These are phyloP conservation scores for Serranochromis macrocephalus DNA, from an alignment of 2,113 vertebrate genomes.

Conservation along the genomic window DNA sequence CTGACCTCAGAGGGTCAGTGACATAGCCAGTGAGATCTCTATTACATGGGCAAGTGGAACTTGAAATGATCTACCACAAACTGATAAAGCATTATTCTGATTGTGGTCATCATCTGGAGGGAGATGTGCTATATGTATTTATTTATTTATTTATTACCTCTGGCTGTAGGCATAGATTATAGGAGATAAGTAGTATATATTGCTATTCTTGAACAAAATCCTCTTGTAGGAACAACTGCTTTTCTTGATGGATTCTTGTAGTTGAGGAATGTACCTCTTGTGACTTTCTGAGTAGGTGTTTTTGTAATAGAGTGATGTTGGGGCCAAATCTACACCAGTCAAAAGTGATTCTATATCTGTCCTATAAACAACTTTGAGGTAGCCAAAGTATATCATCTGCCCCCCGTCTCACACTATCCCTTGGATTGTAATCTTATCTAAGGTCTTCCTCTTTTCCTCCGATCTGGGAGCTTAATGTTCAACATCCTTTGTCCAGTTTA, in stretches of 20 bases:
- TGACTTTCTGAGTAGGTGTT: background rate
- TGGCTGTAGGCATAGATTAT: background rate
- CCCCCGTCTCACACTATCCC: background rate
- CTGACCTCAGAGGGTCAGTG: slow-evolving; percentile 51
- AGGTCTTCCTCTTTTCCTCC: background rate
- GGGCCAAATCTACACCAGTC: background rate
- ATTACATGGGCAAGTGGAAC: background rate
- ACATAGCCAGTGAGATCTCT: background rate
- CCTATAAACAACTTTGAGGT: background rate
- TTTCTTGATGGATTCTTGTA: background rate
- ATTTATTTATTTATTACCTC: background rate
- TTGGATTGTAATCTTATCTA: background rate
- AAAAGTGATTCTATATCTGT: background rate
- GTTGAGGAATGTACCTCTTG: background rate
- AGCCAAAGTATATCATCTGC: background rate
- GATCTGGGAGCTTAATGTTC: background rate
- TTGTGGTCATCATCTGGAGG: background rate
- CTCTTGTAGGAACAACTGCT: background rate
- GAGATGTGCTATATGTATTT: background rate
- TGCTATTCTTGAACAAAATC: background rate
- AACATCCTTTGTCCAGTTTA: background rate
- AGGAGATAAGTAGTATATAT: background rate
- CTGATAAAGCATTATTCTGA: background rate
- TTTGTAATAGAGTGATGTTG: background rate
- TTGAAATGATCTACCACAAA: background rate